A percentile compares a stretch with the other conserved stretches of the same genome.
Evolutionary conservation across 2,888 invertebrate species (phyloP).

Genomic region (Agrotis clavis): DNA sequence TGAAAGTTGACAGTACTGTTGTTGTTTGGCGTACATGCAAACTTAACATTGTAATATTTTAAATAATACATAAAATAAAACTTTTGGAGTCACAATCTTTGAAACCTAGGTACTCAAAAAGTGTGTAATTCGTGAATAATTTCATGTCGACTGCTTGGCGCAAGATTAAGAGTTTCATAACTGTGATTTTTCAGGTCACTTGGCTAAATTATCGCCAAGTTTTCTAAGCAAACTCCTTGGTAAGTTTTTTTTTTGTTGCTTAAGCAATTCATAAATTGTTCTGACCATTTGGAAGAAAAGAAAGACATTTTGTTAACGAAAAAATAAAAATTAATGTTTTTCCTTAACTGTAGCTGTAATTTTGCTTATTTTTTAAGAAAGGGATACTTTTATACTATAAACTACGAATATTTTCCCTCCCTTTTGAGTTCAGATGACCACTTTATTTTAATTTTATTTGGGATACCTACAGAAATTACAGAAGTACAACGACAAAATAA

Average conservation of each 20-base stretch:
- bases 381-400: background rate
- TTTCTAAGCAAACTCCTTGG: constrained; percentile 40
- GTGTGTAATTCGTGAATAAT: constrained; percentile 30
- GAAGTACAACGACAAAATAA: too few species aligned
- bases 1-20: too few species aligned
- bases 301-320: constrained; percentile 25
- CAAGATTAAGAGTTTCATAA: constrained; percentile 54
- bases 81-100: constrained; percentile 20
- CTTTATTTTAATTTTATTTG: too few species aligned
- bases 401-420: too few species aligned
- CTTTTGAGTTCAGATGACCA: too few species aligned
- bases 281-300: background rate
- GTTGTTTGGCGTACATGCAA: too few species aligned
- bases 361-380: background rate
- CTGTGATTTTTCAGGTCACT: constrained; percentile 59
- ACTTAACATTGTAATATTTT: background rate
- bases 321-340: constrained; percentile 2
- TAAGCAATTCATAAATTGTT: constrained; percentile 52
- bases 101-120: constrained; percentile 18
- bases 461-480: too few species aligned
- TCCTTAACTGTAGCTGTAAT: constrained; percentile 6
- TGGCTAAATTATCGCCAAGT: constrained; percentile 47
- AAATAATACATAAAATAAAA: constrained; percentile 9
- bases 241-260: constrained; percentile 19
- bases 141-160: constrained; percentile 41